Evolutionary conservation across 2,888 invertebrate genomes (phyloP).

Genomic region (Caradrina clavipalpis): DNA sequence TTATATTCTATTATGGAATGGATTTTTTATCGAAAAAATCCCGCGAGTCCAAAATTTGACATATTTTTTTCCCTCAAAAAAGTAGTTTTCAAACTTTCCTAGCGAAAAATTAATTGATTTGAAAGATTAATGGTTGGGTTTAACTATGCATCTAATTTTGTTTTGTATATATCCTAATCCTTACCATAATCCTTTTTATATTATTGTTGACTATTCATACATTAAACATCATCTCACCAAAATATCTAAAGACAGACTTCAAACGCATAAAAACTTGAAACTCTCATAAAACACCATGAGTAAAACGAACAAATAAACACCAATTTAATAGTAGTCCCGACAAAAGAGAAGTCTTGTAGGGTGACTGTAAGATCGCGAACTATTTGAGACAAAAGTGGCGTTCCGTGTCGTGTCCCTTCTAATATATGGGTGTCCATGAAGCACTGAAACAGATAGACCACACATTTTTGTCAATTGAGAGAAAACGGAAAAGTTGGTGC

Average conservation of each 20-base stretch:
- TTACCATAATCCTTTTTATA: too few species aligned
- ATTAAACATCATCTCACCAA: neutral
- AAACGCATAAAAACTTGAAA: slow-evolving; percentile 16
- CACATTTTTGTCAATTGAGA: slow-evolving; percentile 49
- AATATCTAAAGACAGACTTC: neutral
- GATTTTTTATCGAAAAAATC: too few species aligned
- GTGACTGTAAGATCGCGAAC: slow-evolving; percentile 44
- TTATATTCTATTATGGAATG: too few species aligned
- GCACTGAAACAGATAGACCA: slow-evolving; percentile 40
- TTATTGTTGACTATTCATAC: too few species aligned
- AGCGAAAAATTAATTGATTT: too few species aligned
- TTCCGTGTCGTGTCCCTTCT: slow-evolving; percentile 61
- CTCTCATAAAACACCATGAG: slow-evolving; percentile 26
- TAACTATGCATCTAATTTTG: too few species aligned
- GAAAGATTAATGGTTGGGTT: too few species aligned
- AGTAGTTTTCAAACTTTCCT: too few species aligned
- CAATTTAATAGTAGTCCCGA: slow-evolving; percentile 44
- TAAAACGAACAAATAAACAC: slow-evolving; percentile 52
- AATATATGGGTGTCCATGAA: slow-evolving; percentile 48
- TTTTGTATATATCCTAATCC: too few species aligned
- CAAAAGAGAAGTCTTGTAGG: slow-evolving; percentile 38
- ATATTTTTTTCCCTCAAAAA: too few species aligned
- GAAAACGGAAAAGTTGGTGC: neutral
- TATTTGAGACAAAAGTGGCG: slow-evolving; percentile 61
- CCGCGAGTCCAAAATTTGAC: too few species aligned